Conservation (phyloP, 2,888 invertebrate species). For the Tenthredo notha region DNA sequence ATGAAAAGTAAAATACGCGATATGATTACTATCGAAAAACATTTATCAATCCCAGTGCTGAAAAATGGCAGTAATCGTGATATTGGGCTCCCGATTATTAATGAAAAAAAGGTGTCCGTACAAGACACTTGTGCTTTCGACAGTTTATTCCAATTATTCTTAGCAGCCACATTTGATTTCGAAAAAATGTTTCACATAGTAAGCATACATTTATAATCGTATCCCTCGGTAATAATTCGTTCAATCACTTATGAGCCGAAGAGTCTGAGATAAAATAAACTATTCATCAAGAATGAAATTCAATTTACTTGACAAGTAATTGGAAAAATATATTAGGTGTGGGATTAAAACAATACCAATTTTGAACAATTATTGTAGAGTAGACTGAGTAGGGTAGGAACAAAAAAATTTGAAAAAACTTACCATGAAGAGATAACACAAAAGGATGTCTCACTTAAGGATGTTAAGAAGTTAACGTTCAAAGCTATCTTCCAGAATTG, state of each 20-base stretch:
- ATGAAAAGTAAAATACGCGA: slow-evolving; percentile 38
- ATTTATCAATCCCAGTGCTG: slow-evolving; percentile 27
- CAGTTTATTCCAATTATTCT: slow-evolving; percentile 3
- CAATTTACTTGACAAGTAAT: not conserved
- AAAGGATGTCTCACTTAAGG: not conserved
- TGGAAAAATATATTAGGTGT: not conserved
- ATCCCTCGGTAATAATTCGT: slow-evolving; percentile 7
- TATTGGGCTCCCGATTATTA: slow-evolving; percentile 3
- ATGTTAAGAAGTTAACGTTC: too few relatives aligned
- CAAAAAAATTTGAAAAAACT: not conserved
- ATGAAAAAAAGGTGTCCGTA: slow-evolving; percentile 26
- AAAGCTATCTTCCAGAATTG: too few relatives aligned
- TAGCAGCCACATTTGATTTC: slow-evolving; percentile 25
- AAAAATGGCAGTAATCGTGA: slow-evolving; percentile 31
- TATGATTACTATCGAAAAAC: slow-evolving; percentile 24
- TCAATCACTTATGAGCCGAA: not conserved
- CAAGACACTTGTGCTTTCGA: slow-evolving; percentile 22
- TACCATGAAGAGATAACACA: not conserved
- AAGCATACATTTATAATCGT: not conserved
- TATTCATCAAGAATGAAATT: not conserved
- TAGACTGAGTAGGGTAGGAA: not conserved
- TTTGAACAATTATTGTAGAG: slow-evolving; percentile 19
- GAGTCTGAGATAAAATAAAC: not conserved
- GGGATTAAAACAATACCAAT: slow-evolving; percentile 3
- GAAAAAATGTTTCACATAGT: slow-evolving; percentile 9